These are phyloP conservation scores for Aspidiotus destructor DNA, from an alignment of 2,888 invertebrate genomes.

Conservation along the genomic window DNA sequence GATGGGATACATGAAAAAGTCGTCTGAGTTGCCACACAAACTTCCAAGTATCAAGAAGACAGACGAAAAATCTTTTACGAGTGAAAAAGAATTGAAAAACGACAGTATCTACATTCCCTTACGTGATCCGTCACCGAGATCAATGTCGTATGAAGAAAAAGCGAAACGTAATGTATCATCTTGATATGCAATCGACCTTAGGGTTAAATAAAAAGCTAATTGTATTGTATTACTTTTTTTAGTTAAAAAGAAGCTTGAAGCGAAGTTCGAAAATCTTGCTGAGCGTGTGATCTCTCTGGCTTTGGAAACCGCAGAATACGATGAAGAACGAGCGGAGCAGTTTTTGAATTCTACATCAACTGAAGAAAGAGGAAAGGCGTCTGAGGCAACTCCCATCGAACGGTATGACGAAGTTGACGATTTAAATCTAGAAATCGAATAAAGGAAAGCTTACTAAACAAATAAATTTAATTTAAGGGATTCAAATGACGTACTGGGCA, in stretches of 20 bases:
- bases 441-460: not conserved
- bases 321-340: slow-evolving; percentile 69
- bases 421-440: too few species aligned
- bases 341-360: slow-evolving; percentile 43
- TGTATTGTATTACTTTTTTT: slow-evolving; percentile 38
- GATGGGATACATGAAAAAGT: slow-evolving; percentile 56
- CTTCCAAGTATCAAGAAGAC: slow-evolving; percentile 27
- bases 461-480: not conserved
- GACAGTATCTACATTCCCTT: slow-evolving; percentile 27
- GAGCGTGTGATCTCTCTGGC: slow-evolving; percentile 75
- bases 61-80: slow-evolving; percentile 19
- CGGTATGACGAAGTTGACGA: not conserved
- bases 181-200: not conserved
- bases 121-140: slow-evolving; percentile 22
- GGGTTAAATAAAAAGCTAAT: not conserved
- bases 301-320: slow-evolving; percentile 76
- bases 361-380: slow-evolving; percentile 12
- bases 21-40: slow-evolving; percentile 36
- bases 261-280: slow-evolving; percentile 63
- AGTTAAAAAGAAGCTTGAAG: slow-evolving; percentile 63
- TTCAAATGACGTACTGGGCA: not conserved
- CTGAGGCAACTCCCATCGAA: not conserved
- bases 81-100: slow-evolving; percentile 23
- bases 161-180: slow-evolving; percentile 10
- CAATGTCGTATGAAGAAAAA: slow-evolving; percentile 23